These are phyloP conservation scores for Bombus waltoni DNA, from an alignment of 1,140 invertebrate genomes.

Conservation along the genomic window DNA sequence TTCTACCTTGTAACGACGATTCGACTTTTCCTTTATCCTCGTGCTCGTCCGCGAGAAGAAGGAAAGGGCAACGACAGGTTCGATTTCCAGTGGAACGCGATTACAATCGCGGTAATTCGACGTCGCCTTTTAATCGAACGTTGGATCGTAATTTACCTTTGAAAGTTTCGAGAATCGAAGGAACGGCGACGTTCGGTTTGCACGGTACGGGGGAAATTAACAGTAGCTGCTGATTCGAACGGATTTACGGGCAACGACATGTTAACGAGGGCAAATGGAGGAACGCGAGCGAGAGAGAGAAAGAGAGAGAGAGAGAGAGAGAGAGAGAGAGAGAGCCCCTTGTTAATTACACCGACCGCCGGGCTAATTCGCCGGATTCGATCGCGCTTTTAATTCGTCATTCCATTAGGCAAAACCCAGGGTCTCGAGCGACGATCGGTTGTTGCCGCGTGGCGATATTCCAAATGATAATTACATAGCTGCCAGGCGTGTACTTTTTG, in stretches of 20 bases:
- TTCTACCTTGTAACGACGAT: not conserved
- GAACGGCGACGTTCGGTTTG: not conserved
- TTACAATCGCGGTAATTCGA: not conserved
- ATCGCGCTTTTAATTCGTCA: conserved; percentile 55
- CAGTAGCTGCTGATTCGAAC: not conserved
- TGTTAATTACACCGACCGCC: conserved; percentile 37
- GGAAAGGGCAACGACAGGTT: too few relatives aligned
- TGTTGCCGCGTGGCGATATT: conserved; percentile 45
- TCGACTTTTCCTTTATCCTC: not conserved
- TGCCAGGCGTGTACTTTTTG: conserved; percentile 14
- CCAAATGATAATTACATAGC: conserved; percentile 63
- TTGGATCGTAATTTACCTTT: not conserved
- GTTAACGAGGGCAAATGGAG: conserved; percentile 54
- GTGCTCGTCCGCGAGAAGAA: not conserved
- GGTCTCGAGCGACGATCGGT: conserved; percentile 30
- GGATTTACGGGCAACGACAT: conserved; percentile 52
- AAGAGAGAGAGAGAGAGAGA: conserved; percentile 16
- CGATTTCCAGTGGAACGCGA: not conserved
- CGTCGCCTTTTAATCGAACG: not conserved
- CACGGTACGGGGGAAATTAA: not conserved
- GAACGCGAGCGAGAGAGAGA: not conserved
- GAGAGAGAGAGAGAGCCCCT: conserved; percentile 21
- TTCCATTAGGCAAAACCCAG: conserved; percentile 33
- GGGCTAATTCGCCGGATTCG: conserved; percentile 55
- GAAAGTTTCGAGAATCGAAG: not conserved